Base-by-base conservation (phyloP, 2,113 vertebrate genomes). In the Ochotona curzoniae region DNA sequence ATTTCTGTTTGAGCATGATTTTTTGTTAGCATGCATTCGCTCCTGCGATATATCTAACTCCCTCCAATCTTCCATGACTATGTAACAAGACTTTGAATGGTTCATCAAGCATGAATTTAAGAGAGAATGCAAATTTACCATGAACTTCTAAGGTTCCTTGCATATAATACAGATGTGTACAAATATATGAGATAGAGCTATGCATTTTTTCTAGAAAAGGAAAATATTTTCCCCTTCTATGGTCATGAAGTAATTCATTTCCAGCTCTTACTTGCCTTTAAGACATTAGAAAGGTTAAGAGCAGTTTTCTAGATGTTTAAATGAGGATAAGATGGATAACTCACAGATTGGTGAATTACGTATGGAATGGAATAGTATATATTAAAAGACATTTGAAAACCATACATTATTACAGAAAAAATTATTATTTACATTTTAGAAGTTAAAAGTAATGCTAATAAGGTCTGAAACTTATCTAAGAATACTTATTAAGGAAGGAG, bases 311-410 rank as follows among this genome's bases (percentile, higher is more conserved):
- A 26, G 21, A 47, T 83, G 9, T 73, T 25, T 93, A 74, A 94
- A 44, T 79, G 23, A 21, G 13, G 11, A 67, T 67, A 78, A 88
- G 83, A 67, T n/a, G 69, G 28, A 47, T 44, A 78, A 71, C 78
- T 89, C 63, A 83, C 13, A 23, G 20, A 8, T 47, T 35, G 1
- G 21, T 25, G 51, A 44, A 44, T 44, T 57, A 13, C 91, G 89
- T 28, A 69, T 64, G 32, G 76, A 89, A 78, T 60, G 32, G n/a
- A 81, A 69, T n/a, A 28, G 25, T 60, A 26, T 47, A 70, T 15
- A 7, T 88, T 25, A 89, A 85, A 86, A 83, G 25, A 69, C 44
- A 74, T 2, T 79, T 95, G 71, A 30, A 96, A 90, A 18, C 21
- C 88, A 61, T 70, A n/a, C 15, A 94, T 23, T 70, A 17, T 61